Evolutionary conservation across 2,888 invertebrate genomes (phyloP).

Genomic region (Epirrhoe tristata): DNA sequence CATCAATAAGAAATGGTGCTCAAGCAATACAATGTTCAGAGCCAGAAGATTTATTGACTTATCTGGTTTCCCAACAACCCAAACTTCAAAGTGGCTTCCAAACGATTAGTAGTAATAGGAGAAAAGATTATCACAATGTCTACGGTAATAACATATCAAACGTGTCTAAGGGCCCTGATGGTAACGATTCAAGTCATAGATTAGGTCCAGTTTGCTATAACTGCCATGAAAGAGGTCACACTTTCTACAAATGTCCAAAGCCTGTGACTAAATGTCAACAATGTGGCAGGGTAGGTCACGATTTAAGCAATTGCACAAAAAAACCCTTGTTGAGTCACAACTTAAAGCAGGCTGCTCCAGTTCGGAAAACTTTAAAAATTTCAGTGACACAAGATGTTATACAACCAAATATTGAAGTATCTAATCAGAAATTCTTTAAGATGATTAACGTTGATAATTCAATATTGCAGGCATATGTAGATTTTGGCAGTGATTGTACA

Average conservation of each 20-base stretch:
- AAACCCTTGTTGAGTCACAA: neutral
- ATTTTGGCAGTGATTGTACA: constrained; percentile 3
- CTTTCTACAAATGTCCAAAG: neutral
- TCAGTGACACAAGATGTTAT: neutral
- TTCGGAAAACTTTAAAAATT: constrained; percentile 3
- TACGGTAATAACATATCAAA: neutral
- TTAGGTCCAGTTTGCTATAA: neutral
- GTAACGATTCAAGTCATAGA: neutral
- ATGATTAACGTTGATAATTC: neutral
- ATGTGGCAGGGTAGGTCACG: constrained; percentile 9
- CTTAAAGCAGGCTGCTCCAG: neutral
- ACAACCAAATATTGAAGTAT: neutral
- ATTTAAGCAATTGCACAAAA: neutral
- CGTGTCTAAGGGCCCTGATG: neutral
- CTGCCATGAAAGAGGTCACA: neutral
- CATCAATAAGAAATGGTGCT: constrained; percentile 6
- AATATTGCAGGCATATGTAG: neutral
- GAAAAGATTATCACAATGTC: neutral
- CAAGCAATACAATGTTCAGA: constrained; percentile 1
- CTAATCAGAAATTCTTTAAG: neutral
- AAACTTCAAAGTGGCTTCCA: neutral
- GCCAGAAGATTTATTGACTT: constrained; percentile 6
- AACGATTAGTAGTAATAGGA: neutral
- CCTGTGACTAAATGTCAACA: constrained; percentile 1
- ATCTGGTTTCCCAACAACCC: constrained; percentile 1